A percentile compares a stretch with the other conserved stretches of the same genome.
Evolutionary conservation across 2,113 vertebrate genomes (phyloP).

Genomic region (Psilopsiagon aurifrons): DNA sequence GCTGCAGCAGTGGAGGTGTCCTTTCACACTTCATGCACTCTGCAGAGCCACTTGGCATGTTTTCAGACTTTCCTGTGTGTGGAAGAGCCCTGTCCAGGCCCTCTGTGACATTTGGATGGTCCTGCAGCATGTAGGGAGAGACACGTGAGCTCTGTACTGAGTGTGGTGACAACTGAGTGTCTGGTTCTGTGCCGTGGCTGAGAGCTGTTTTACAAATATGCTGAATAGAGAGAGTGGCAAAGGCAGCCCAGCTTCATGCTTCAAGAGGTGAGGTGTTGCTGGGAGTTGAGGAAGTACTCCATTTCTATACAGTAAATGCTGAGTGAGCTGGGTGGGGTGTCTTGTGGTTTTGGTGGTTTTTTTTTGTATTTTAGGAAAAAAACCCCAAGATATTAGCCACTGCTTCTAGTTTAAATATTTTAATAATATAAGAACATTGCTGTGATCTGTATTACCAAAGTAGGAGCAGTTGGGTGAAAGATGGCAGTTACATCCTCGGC

Average conservation of each 20-base stretch:
- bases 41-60: background rate
- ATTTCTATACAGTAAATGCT: background rate
- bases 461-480: background rate
- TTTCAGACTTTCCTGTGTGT: background rate
- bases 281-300: background rate
- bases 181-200: accelerated
- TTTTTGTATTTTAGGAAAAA: background rate
- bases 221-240: background rate
- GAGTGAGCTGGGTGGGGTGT: background rate
- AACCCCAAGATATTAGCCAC: background rate
- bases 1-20: background rate
- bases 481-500: background rate
- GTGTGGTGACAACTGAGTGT: background rate
- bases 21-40: accelerated
- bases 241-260: background rate
- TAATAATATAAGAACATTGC: background rate
- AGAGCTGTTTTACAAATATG: background rate
- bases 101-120: background rate
- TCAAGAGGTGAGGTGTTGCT: background rate
- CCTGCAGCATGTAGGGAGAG: accelerated
- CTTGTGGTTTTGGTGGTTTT: background rate
- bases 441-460: background rate
- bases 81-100: background rate
- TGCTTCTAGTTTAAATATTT: background rate
- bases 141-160: background rate